Percentiles rank a stretch among this genome's conserved stretches.
Conservation (phyloP, 2,888 invertebrate species). For the Tanytarsus gracilentus region DNA sequence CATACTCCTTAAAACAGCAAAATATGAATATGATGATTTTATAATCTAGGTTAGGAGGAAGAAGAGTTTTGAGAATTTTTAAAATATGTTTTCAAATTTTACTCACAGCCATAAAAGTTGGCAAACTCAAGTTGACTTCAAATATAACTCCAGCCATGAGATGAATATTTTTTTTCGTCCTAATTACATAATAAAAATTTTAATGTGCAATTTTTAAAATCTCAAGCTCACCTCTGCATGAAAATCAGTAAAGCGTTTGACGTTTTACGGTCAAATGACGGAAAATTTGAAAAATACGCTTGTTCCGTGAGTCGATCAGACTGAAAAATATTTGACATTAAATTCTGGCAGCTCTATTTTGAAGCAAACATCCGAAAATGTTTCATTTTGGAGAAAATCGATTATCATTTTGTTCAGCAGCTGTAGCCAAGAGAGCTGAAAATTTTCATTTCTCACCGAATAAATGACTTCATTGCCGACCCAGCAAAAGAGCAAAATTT, state of each 20-base stretch:
- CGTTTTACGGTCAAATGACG: conserved; percentile 2
- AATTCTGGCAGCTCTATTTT: neutral
- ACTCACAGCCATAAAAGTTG: conserved; percentile 17
- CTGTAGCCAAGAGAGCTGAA: too few species aligned
- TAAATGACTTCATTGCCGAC: conserved; percentile 50
- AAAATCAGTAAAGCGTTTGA: conserved; percentile 5
- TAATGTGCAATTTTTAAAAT: neutral
- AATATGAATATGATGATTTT: conserved; percentile 40
- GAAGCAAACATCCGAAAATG: neutral
- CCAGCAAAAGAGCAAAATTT: conserved; percentile 50
- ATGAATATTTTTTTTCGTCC: neutral
- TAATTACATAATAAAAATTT: neutral
- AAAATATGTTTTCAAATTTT: neutral
- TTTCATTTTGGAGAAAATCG: too few species aligned
- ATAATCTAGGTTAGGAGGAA: conserved; percentile 36
- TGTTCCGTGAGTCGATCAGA: conserved; percentile 16
- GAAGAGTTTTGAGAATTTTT: neutral
- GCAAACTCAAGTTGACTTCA: conserved; percentile 19
- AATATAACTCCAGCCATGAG: conserved; percentile 22
- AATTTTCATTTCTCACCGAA: conserved; percentile 46
- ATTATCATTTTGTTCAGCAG: too few species aligned
- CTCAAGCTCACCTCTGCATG: conserved; percentile 7
- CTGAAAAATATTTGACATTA: conserved; percentile 1
- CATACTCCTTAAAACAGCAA: conserved; percentile 36
- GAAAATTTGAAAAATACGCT: conserved; percentile 25